Evolutionary conservation across 2,888 invertebrate species (phyloP), one percentile per base, ranked within the genome.

Genomic region (Trachelus troglodyta): DNA sequence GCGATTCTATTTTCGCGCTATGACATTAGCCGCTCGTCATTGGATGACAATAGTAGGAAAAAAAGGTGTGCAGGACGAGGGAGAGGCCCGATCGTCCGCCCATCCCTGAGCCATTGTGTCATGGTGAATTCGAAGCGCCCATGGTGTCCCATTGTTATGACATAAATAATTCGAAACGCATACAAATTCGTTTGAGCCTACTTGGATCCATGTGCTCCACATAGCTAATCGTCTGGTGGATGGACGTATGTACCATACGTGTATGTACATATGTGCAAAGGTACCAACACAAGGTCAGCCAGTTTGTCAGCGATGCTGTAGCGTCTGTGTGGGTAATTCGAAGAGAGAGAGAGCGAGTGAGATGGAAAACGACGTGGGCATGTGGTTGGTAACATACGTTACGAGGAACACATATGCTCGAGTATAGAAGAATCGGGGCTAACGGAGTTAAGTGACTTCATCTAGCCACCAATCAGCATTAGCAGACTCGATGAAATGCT

Each of bases 21-120:
- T 71, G 31, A 31, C 71, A 31, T 71, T 71, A 71, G 31, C 23
- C 23, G 15, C 12, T 4, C 12, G 71, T 31, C 33, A 34, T 3
- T 33, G 15, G 30, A 33, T 11, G 33, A 71, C 71, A 71, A 71
- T 71, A 12, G 71, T 33, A 34, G 0, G 9, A 34, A 71, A 33
- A 11, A 35, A 35, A 12, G 15, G 31, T 77, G 31, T 15, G 33
- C 71, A 71, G 75, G 71, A 73, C 71, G 71, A 35, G 35, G 69
- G 75, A 71, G 30, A 73, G 75, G 73, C 69, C 30, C 37, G 34
- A 35, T 69, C 69, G 37, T 37, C 12, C 12, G 89, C 88, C 89
- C 86, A 87, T 87, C 88, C 89, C 86, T 87, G 9, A 23, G 23
- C 76, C 83, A 87, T 88, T 88, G 87, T 88, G 31, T 31, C 1